These are phyloP conservation scores for Antheraea pernyi DNA, from an alignment of 1,140 invertebrate species.

Conservation along the genomic window DNA sequence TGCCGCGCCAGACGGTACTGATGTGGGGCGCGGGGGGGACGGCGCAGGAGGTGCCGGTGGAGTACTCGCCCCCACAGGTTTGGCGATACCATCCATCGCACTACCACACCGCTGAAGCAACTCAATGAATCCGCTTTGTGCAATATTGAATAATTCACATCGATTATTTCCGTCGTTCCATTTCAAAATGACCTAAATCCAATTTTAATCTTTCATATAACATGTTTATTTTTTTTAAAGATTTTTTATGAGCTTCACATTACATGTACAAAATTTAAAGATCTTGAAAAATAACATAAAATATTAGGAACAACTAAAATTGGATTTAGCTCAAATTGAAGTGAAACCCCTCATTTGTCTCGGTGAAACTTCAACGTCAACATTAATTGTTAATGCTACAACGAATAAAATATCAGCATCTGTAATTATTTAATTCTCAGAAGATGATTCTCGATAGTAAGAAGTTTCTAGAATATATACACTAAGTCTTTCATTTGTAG, in stretches of 20 bases:
- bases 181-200: too few species aligned
- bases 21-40: slow-evolving; percentile 87
- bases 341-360: too few species aligned
- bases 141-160: slow-evolving; percentile 28
- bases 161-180: not conserved
- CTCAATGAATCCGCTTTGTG: slow-evolving; percentile 52
- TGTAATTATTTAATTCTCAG: too few species aligned
- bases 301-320: too few species aligned
- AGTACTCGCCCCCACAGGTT: slow-evolving; percentile 72
- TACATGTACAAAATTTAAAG: too few species aligned
- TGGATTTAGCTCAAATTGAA: not conserved
- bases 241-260: slow-evolving; percentile 7
- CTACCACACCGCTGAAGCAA: slow-evolving; percentile 74
- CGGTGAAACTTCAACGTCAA: too few species aligned
- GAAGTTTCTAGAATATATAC: not conserved
- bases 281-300: too few species aligned
- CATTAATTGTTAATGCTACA: not conserved
- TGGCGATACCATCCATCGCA: slow-evolving; percentile 72
- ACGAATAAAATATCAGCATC: not conserved
- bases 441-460: not conserved
- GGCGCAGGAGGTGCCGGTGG: slow-evolving; percentile 61
- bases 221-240: too few species aligned
- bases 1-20: slow-evolving; percentile 89
- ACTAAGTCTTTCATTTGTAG: slow-evolving; percentile 11
- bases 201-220: too few species aligned